These are phyloP conservation scores for Coilia nasus DNA, from an alignment of 2,797 vertebrate genomes.

Conservation along the genomic window DNA sequence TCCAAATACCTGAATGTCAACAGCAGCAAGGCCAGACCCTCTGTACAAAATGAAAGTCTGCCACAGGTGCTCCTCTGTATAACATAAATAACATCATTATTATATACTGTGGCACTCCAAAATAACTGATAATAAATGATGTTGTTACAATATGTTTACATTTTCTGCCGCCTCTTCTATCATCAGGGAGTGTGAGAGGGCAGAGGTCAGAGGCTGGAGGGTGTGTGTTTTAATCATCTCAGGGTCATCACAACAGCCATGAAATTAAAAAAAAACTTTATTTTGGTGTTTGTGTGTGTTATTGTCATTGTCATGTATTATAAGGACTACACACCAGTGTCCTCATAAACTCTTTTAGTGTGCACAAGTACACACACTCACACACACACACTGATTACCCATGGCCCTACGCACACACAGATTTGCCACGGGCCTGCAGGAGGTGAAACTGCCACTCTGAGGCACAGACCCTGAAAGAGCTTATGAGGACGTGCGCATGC, in stretches of 20 bases:
- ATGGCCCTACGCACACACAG: not conserved
- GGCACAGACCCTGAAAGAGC: not conserved
- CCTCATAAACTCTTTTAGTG: not conserved
- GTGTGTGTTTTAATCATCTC: not conserved
- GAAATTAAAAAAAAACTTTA: too few relatives aligned
- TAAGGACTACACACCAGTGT: not conserved
- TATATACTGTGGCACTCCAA: too few relatives aligned
- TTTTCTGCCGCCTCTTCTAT: not conserved
- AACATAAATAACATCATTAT: too few relatives aligned
- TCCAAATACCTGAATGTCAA: too few relatives aligned
- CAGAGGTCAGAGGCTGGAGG: not conserved
- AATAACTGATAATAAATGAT: too few relatives aligned
- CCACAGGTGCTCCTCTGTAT: too few relatives aligned
- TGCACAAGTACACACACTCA: too few relatives aligned
- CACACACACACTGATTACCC: too few relatives aligned
- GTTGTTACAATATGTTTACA: too few relatives aligned
- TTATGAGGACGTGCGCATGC: slow-evolving; percentile 22
- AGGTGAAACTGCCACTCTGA: not conserved
- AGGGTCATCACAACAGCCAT: too few relatives aligned
- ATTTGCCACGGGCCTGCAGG: not conserved
- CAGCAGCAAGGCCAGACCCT: too few relatives aligned
- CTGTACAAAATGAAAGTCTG: too few relatives aligned
- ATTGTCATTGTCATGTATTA: not conserved
- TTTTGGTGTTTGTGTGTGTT: not conserved
- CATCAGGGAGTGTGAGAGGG: not conserved